Conservation (phyloP, 64 coral and sea anemone genomes). For the Montipora sp. region DNA sequence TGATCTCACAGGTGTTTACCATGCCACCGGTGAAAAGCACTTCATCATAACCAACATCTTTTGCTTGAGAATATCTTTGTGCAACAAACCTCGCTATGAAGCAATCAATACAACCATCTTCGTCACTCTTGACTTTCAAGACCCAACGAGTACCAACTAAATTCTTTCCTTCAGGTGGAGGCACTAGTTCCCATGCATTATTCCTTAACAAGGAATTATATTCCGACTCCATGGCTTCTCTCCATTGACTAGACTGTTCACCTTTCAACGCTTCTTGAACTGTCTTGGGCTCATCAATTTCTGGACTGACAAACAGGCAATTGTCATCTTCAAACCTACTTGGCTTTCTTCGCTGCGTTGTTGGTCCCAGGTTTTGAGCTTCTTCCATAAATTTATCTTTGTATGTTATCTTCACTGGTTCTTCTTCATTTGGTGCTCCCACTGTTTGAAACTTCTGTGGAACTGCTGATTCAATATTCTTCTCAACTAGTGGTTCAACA, state of each 20-base stretch:
- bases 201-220: constrained; percentile 40
- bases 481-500: neutral
- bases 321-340: constrained; percentile 27
- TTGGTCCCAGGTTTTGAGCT: constrained; percentile 67
- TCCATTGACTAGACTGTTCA: constrained; percentile 37
- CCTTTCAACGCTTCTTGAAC: constrained; percentile 56
- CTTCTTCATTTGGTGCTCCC: constrained; percentile 49
- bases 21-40: constrained; percentile 67
- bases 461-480: constrained; percentile 4
- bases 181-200: constrained; percentile 63
- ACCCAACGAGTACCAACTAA: constrained; percentile 53
- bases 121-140: constrained; percentile 57
- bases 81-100: constrained; percentile 39
- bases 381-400: constrained; percentile 69
- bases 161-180: constrained; percentile 56
- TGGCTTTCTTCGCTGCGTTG: constrained; percentile 34
- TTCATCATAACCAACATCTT: constrained; percentile 61
- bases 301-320: constrained; percentile 42
- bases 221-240: constrained; percentile 51
- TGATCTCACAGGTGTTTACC: constrained; percentile 45
- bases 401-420: constrained; percentile 57
- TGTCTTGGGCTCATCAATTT: constrained; percentile 66
- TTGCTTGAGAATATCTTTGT: constrained; percentile 69
- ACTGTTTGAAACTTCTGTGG: constrained; percentile 59
- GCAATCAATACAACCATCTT: constrained; percentile 42